Base-by-base conservation (phyloP, 2,888 invertebrate species). In the Drosophila mayaguana region DNA sequence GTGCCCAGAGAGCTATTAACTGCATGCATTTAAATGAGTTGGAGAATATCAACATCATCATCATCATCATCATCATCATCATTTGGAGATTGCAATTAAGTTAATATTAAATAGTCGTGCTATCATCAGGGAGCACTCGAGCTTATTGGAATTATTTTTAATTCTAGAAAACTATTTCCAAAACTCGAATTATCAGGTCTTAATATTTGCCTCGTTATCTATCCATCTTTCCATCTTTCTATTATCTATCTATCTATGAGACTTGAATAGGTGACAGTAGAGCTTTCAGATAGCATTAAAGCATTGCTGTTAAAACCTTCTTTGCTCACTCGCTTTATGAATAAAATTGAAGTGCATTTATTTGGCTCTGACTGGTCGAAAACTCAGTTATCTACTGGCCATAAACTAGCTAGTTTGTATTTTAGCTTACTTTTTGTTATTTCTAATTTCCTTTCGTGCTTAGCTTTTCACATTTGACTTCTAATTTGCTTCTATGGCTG, bases 401-500 rank as follows among this genome's bases (percentile, higher is more conserved):
- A 8, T 8, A 45, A 45, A 45, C 14, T 22, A 16, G 22, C 45
- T 45, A 8, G 14, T 7, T 5, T 43, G 12, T 14, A 43, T 20
- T 43, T 43, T 20, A 0, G 20, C 12, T 16, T 25, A 25, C 9
- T 25, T 3, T 14, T 14, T 16, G 7, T n/a, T 38, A n/a, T 38
- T n/a, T 8, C n/a, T 38, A 38, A 38, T 46, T n/a, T n/a, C 6
- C n/a, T 12, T 11, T 32, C 1, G 5, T 6, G 22, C 46, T 43
- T 5, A 14, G 12, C 14, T 46, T 25, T 46, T 16, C 46, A 14
- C 46, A 28, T 48, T 48, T 28, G 5, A 18, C 48, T n/a, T 28
- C 28, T 28, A 48, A n/a, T 28, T 28, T n/a, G 28, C 2, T 48
- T 48, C 48, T 48, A 48, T 48, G 48, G 48, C 48, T 48, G 48